Percentiles rank a stretch among this genome's conserved stretches.
These are phyloP conservation scores for Lepidochitona cinerea DNA, from an alignment of 2,888 invertebrate species.

Conservation along the genomic window DNA sequence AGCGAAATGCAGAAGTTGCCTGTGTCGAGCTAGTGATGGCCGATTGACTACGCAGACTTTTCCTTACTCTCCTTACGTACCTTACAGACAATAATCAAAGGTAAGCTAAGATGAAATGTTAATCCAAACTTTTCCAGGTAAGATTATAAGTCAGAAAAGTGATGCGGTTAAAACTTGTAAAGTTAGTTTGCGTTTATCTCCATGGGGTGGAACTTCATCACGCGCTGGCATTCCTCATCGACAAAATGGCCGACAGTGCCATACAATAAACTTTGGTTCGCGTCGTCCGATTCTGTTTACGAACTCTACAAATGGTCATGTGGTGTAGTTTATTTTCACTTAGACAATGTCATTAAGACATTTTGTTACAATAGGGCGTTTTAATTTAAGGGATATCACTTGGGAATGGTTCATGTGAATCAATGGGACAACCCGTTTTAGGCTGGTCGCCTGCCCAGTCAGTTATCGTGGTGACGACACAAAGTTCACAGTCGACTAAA, in stretches of 20 bases:
- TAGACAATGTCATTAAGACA: background rate
- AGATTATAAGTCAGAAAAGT: too few relatives aligned
- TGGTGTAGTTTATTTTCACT: background rate
- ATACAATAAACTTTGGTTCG: background rate
- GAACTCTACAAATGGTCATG: background rate
- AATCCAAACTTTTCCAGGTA: too few relatives aligned
- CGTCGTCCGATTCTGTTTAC: background rate
- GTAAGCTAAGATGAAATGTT: background rate
- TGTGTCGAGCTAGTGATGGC: background rate
- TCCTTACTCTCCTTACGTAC: background rate
- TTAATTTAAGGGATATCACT: too few relatives aligned
- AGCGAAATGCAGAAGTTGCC: background rate
- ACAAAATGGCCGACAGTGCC: background rate
- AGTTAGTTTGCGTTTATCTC: too few relatives aligned
- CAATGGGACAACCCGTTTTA: too few relatives aligned
- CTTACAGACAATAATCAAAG: background rate
- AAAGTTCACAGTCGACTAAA: too few relatives aligned
- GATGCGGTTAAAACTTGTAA: too few relatives aligned
- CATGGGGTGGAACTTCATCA: too few relatives aligned
- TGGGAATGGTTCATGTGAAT: too few relatives aligned
- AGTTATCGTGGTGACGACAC: too few relatives aligned
- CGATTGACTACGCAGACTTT: background rate
- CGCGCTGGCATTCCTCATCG: background rate
- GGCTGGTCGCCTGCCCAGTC: too few relatives aligned
- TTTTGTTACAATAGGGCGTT: background rate